phyloP scores from a whole-genome alignment of 2,113 vertebrate species.

The Tautogolabrus adspersus region DNA sequence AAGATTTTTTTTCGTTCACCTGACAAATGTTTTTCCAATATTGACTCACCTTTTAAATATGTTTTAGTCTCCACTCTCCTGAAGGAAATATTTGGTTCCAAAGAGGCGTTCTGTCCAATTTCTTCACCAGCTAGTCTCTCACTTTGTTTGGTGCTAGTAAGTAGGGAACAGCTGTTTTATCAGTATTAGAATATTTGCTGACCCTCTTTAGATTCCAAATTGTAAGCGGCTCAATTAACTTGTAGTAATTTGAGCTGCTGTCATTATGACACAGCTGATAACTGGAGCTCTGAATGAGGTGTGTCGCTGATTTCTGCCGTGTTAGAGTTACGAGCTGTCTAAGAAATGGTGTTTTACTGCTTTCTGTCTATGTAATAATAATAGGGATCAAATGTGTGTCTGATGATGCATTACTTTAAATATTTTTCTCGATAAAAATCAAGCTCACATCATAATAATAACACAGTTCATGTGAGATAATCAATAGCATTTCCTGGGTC shows the following conservation, averaged over 20 bases:
- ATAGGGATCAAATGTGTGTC: background rate
- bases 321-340: background rate
- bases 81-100: too few species aligned
- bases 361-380: background rate
- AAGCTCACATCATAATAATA: conserved; percentile 28
- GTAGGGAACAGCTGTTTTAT: too few species aligned
- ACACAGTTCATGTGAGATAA: conserved; percentile 31
- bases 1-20: too few species aligned
- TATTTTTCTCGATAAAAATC: conserved; percentile 9
- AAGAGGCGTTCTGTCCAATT: too few species aligned
- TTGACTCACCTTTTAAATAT: too few species aligned
- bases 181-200: background rate
- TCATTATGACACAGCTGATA: background rate
- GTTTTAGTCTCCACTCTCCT: too few species aligned
- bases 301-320: background rate
- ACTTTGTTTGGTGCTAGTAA: too few species aligned
- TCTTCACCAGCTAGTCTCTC: too few species aligned
- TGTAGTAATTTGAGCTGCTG: too few species aligned
- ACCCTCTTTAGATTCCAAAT: too few species aligned
- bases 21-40: too few species aligned
- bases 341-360: background rate
- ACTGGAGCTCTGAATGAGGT: background rate
- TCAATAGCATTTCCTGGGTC: conserved; percentile 59
- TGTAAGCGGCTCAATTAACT: too few species aligned
- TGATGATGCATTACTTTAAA: background rate